A percentile compares a stretch with the other conserved stretches of the same genome.
Evolutionary conservation across 2,888 invertebrate genomes (phyloP).

Genomic region (Saturnia japonica): DNA sequence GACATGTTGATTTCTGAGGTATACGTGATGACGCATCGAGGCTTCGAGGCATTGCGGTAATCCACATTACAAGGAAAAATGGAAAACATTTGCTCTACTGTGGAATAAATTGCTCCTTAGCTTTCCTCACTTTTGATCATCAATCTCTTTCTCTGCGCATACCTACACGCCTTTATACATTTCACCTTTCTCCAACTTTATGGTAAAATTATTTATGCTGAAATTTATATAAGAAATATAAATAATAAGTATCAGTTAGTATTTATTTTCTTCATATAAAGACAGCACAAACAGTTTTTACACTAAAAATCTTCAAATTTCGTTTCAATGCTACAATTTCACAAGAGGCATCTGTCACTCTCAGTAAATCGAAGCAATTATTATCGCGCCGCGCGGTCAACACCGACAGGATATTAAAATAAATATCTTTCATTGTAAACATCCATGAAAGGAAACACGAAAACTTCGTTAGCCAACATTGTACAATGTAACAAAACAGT

Average conservation of each 20-base stretch:
- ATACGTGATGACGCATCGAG: not conserved
- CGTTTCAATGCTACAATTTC: not conserved
- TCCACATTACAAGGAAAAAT: constrained; percentile 13
- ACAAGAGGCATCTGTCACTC: not conserved
- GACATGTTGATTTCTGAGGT: not conserved
- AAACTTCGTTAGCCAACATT: constrained; percentile 17
- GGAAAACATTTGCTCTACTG: constrained; percentile 12
- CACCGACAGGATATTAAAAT: constrained; percentile 5
- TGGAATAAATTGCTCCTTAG: constrained; percentile 8
- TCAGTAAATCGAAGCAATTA: not conserved
- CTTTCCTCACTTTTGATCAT: not conserved
- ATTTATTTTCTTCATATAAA: not conserved
- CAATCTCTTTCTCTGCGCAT: constrained; percentile 7
- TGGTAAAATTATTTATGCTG: constrained; percentile 10
- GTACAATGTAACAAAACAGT: constrained; percentile 12
- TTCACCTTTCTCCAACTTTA: constrained; percentile 1
- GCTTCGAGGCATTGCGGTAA: not conserved
- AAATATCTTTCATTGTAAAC: constrained; percentile 9
- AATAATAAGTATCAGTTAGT: not conserved
- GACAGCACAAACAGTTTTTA: not conserved
- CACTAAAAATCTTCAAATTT: not conserved
- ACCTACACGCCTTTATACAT: not conserved
- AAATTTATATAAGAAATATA: too few species aligned
- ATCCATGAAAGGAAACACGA: constrained; percentile 1
- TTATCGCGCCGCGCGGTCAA: not conserved